Evolutionary conservation across 2,113 vertebrate species (phyloP).

Genomic region (human (Homo sapiens)): GRCh38 chr14:42286501-42287000

Average conservation of each 20-base stretch:
- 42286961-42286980: background rate
- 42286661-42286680: background rate
- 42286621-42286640: background rate
- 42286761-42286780: background rate
- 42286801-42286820: background rate
- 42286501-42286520: background rate
- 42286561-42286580: background rate
- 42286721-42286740: background rate
- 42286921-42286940: background rate
- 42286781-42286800: background rate
- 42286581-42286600: background rate
- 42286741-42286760: background rate
- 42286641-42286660: background rate
- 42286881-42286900: background rate
- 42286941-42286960: accelerated
- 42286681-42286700: background rate
- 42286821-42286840: background rate
- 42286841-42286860: background rate
- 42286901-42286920: background rate
- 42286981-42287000: background rate
- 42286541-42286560: no score
- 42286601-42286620: background rate
- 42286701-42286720: background rate
- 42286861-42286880: background rate
- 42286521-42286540: background rate